These are phyloP conservation scores for Sapayoa aenigma DNA, from an alignment of 2,113 vertebrate genomes.

Conservation along the genomic window DNA sequence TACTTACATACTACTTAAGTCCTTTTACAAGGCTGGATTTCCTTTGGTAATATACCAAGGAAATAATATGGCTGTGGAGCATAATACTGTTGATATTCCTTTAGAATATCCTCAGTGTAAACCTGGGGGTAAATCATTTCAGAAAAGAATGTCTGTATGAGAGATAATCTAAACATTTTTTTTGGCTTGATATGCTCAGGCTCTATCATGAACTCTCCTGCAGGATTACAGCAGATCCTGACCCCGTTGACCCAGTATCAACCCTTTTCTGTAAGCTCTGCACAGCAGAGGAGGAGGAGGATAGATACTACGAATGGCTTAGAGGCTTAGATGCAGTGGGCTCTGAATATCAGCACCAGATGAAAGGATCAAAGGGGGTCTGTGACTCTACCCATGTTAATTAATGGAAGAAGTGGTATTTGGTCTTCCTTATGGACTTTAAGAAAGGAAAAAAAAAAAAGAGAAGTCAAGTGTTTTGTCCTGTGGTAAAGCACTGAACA, in stretches of 20 bases:
- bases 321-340: conserved; percentile 29
- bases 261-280: conserved; percentile 1
- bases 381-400: conserved; percentile 31
- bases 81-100: neutral
- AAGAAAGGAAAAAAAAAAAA: neutral
- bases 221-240: conserved; percentile 52
- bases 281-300: neutral
- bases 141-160: neutral
- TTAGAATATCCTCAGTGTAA: neutral
- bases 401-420: conserved; percentile 50
- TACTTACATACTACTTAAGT: neutral
- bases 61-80: neutral
- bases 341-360: conserved; percentile 38
- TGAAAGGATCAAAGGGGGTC: conserved; percentile 60
- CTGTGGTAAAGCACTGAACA: neutral
- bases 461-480: conserved; percentile 43
- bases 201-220: conserved; percentile 4
- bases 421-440: conserved; percentile 41
- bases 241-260: conserved; percentile 49
- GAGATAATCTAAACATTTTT: neutral
- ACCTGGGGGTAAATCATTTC: neutral
- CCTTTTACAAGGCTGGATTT: neutral
- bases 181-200: neutral
- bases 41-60: neutral
- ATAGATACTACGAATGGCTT: conserved; percentile 6